Conservation (phyloP, 64 coral and sea anemone genomes). For the Pocillopora verrucosa region DNA sequence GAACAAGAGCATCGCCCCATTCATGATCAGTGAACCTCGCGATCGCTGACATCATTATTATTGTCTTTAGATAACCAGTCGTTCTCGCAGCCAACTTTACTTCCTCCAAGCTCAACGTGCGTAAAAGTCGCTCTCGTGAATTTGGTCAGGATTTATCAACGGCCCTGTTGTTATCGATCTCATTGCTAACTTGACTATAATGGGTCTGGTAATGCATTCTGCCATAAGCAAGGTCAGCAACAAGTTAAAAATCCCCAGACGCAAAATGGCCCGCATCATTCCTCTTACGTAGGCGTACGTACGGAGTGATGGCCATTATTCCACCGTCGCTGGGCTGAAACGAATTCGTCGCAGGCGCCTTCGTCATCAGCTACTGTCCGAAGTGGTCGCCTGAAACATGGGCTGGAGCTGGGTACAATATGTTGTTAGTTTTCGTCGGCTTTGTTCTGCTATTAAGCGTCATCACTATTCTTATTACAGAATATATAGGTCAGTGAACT, state of each 20-base stretch:
- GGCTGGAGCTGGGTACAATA: background rate
- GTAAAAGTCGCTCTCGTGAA: background rate
- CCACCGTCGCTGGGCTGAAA: slow-evolving; percentile 27
- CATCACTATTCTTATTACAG: background rate
- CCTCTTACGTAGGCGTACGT: slow-evolving; percentile 4
- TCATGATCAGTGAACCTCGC: too few species aligned
- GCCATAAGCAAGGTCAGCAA: background rate
- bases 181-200: slow-evolving; percentile 33
- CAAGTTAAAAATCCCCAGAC: background rate
- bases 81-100: slow-evolving; percentile 25
- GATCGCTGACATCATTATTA: slow-evolving; percentile 41
- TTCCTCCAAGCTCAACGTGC: background rate
- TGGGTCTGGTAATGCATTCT: slow-evolving; percentile 18
- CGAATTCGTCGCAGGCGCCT: slow-evolving; percentile 21
- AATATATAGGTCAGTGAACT: slow-evolving; percentile 14
- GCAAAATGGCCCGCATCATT: background rate
- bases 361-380: slow-evolving; percentile 15
- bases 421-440: background rate
- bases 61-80: slow-evolving; percentile 40
- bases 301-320: background rate
- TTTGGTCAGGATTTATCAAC: slow-evolving; percentile 49
- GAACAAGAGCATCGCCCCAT: slow-evolving; percentile 19
- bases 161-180: slow-evolving; percentile 25
- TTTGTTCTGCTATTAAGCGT: slow-evolving; percentile 19
- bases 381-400: background rate